A percentile compares a stretch with the other conserved stretches of the same genome.
phyloP scores from a whole-genome alignment of 1,140 invertebrate genomes.

The Paraescarpia echinospica region DNA sequence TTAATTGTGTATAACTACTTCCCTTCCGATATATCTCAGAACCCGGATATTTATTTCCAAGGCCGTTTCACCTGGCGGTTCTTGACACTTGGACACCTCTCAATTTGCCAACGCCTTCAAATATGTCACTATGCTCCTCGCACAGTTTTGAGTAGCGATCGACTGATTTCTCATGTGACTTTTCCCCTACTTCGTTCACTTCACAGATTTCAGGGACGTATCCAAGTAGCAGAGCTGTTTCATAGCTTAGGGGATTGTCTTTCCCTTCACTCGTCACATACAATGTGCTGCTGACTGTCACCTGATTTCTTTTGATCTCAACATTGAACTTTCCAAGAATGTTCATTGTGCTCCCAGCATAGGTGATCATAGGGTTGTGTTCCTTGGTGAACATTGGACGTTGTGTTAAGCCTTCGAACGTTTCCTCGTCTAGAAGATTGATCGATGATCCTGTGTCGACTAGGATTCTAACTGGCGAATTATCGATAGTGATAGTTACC shows the following conservation, averaged over 20 bases:
- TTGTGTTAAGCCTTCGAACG: not conserved
- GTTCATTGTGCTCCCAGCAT: constrained; percentile 15
- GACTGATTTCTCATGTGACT: not conserved
- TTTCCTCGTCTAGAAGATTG: constrained; percentile 2
- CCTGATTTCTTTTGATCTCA: constrained; percentile 4
- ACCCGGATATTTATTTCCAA: no score
- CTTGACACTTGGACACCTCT: no score
- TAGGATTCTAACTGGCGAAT: no score
- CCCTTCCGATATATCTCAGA: no score
- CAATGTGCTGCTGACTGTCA: constrained; percentile 11
- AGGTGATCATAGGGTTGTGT: not conserved
- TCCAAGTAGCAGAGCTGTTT: constrained; percentile 13
- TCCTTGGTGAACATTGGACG: not conserved
- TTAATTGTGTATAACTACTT: no score
- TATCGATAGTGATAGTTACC: constrained; percentile 11
- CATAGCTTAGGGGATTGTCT: constrained; percentile 18
- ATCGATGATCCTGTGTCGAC: constrained; percentile 16
- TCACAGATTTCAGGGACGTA: constrained; percentile 14
- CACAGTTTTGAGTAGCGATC: constrained; percentile 17
- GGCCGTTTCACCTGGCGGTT: no score
- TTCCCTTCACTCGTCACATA: constrained; percentile 10
- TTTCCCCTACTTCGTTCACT: not conserved
- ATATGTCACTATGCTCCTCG: constrained; percentile 12
- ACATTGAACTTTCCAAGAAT: constrained; percentile 9
- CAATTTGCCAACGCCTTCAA: constrained; percentile 19